These are phyloP conservation scores for Nomada ferruginata DNA, from an alignment of 2,888 invertebrate genomes.

Conservation along the genomic window DNA sequence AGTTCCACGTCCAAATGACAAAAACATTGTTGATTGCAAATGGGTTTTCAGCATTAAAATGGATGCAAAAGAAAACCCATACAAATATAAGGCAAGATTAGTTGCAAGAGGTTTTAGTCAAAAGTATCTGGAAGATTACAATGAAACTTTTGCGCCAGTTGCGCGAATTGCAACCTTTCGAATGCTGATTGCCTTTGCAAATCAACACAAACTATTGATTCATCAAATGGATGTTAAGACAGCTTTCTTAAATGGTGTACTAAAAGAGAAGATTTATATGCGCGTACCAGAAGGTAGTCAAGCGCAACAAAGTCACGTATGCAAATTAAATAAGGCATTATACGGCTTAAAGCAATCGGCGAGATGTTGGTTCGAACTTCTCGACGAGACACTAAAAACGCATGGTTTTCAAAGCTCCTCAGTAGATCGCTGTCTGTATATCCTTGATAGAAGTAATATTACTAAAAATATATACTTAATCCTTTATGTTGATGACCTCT, in stretches of 20 bases:
- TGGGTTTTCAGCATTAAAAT: not conserved
- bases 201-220: not conserved
- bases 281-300: too few species aligned
- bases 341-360: too few species aligned
- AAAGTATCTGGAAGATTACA: not conserved
- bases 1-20: not conserved
- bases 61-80: not conserved
- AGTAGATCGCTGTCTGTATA: not conserved
- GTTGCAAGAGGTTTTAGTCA: not conserved
- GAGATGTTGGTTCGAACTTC: not conserved
- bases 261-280: not conserved
- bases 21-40: not conserved
- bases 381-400: not conserved
- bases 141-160: slow-evolving; percentile 14
- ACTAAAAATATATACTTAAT: not conserved
- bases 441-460: not conserved
- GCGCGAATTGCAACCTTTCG: slow-evolving; percentile 12
- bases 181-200: not conserved
- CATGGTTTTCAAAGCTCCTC: not conserved
- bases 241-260: slow-evolving; percentile 5
- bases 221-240: slow-evolving; percentile 14
- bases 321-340: too few species aligned
- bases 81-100: not conserved
- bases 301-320: too few species aligned
- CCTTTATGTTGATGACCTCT: slow-evolving; percentile 8